Evolutionary conservation across 2,797 vertebrate species (phyloP).

Genomic region (Trematomus bernacchii): DNA sequence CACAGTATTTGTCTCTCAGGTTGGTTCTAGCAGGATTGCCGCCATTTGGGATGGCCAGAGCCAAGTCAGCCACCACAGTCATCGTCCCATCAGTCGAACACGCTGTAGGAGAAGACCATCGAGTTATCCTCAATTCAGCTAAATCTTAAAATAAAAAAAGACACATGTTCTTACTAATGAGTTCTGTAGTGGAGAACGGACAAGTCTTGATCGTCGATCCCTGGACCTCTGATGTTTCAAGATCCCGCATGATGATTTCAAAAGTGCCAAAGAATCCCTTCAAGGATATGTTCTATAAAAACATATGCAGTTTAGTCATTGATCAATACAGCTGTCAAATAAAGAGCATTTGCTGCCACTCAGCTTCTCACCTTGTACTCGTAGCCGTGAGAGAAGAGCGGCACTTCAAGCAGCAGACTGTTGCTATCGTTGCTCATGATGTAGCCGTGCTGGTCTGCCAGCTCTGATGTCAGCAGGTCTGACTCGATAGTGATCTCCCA

Average conservation of each 20-base stretch:
- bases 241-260: too few relatives aligned
- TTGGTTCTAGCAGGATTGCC: constrained; percentile 68
- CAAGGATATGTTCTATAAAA: too few relatives aligned
- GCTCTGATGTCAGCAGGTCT: constrained; percentile 68
- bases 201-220: too few relatives aligned
- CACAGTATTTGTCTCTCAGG: constrained; percentile 78
- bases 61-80: constrained; percentile 78
- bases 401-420: constrained; percentile 79
- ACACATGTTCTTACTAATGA: too few relatives aligned
- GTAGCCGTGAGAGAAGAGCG: constrained; percentile 82
- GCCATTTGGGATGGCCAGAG: constrained; percentile 58
- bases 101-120: constrained; percentile 55
- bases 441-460: constrained; percentile 76
- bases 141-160: too few relatives aligned
- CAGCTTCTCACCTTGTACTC: constrained; percentile 76
- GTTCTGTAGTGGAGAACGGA: too few relatives aligned
- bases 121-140: too few relatives aligned
- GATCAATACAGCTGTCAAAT: too few relatives aligned
- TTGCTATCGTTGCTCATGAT: constrained; percentile 73
- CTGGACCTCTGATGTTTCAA: too few relatives aligned
- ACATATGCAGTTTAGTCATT: background rate
- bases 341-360: background rate
- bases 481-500: constrained; percentile 80
- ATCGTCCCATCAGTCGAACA: constrained; percentile 84
- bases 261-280: too few relatives aligned